Base-by-base conservation (phyloP, 1,140 invertebrate genomes). In the Pseudomyrmex dendroicus region DNA sequence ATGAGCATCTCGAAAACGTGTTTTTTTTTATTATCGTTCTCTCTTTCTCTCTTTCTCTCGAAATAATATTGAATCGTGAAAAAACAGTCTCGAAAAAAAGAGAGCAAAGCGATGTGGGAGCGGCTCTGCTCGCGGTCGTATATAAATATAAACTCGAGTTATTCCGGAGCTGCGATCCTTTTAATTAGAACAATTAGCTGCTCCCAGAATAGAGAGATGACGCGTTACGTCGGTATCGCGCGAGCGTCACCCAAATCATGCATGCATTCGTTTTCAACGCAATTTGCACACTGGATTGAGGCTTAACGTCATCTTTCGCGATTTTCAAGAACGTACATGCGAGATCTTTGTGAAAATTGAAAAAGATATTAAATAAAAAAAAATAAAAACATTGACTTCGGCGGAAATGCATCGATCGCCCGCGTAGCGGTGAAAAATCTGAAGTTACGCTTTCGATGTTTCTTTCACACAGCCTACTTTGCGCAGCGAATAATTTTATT, bases 151-250 rank as follows among this genome's bases (percentile, higher is more conserved):
- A 35, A 35, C 35, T 50, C 84, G 85, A 90, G 89, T 91, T 92
- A 93, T 93, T 93, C 90, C 84, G 86, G 89, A 91, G 91, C 78
- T 62, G 87, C 91, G 89, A 92, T 93, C 90, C 78, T 91, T 88
- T 91, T 92, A 93, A 94, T 94, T 93, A 92, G 91, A 91, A 92
- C 92, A 93, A 93, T 93, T 93, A 93, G 80, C 74, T 80, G 88
- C 59, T 86, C 91, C 85, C 66, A 92, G 91, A 94, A 94, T 93
- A 92, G 90, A 85, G 85, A 46, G 85, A 89, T 85, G 87, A 85
- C 88, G 86, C 64, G 82, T 61, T 74, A 44, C 15, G 48, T 68
- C 48, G 17, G 50, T 68, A 80, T 82, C 46, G 20, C 10, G n/a
- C 15, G 56, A 50, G 67, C 17, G 82, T 62, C 64, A 70, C 54